Conservation (phyloP, 2,797 vertebrate genomes). For the Balearica regulorum region DNA sequence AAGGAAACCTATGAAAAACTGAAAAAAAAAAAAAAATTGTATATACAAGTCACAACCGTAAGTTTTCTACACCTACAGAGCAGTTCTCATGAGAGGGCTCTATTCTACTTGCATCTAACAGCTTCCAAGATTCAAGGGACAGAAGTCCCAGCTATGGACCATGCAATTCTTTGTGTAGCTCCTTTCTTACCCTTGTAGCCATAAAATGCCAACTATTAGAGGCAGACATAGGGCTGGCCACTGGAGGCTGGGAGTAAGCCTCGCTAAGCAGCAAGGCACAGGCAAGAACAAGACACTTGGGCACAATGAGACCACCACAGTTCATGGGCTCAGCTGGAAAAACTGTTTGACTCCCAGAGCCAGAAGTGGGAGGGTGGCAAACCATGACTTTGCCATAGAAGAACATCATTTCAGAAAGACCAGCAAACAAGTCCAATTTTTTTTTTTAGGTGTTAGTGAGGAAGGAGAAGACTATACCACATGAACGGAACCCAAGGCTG, state of each 20-base stretch:
- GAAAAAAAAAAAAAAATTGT: rapidly evolving
- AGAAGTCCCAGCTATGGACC: background rate
- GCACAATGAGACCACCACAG: background rate
- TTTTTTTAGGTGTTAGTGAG: background rate
- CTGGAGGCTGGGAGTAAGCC: background rate
- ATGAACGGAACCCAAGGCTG: background rate
- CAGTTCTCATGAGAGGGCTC: background rate
- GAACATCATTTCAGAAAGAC: background rate
- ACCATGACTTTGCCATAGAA: background rate
- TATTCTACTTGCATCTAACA: background rate
- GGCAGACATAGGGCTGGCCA: background rate
- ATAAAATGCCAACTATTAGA: background rate
- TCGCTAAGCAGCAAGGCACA: background rate
- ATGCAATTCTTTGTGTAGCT: background rate
- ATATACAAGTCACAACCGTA: background rate
- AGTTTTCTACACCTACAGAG: background rate
- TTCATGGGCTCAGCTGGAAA: background rate
- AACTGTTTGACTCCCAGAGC: background rate
- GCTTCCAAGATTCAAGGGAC: background rate
- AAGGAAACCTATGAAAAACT: background rate
- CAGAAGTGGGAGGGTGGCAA: background rate
- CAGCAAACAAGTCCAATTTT: background rate
- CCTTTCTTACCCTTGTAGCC: background rate
- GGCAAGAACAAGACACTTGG: background rate
- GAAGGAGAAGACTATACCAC: background rate